phyloP scores from a whole-genome alignment of 1,140 invertebrate genomes.

The Hermatobates lingyangjiaoensis region DNA sequence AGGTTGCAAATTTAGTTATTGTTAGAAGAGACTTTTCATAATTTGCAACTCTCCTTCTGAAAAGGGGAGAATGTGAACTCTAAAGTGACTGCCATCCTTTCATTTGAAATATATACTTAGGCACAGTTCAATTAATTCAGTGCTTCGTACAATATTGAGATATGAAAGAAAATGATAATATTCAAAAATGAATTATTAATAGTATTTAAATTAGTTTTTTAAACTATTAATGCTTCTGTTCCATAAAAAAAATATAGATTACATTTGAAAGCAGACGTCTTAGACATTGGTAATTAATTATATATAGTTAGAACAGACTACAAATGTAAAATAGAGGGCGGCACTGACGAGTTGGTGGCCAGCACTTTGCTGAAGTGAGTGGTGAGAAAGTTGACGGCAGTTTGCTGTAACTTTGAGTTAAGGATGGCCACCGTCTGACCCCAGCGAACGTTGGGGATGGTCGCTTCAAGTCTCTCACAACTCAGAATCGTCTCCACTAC shows the following conservation, averaged over 20 bases:
- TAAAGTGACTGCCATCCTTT: too few species aligned
- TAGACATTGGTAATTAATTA: too few species aligned
- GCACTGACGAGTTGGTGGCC: conserved; percentile 29
- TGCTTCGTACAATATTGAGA: too few species aligned
- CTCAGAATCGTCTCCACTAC: conserved; percentile 43
- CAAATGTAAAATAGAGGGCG: background rate
- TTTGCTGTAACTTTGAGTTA: conserved; percentile 42
- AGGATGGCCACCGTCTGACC: conserved; percentile 44
- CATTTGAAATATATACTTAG: too few species aligned
- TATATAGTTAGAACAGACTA: too few species aligned
- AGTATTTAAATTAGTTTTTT: background rate
- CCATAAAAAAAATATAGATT: too few species aligned
- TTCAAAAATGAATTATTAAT: conserved; percentile 1
- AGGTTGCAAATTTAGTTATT: too few species aligned
- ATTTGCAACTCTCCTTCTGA: too few species aligned
- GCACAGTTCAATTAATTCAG: too few species aligned
- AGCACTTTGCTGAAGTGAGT: conserved; percentile 44
- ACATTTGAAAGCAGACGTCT: too few species aligned
- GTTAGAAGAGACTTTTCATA: too few species aligned
- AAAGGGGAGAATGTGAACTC: too few species aligned
- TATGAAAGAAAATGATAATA: background rate
- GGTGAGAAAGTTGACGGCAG: conserved; percentile 38
- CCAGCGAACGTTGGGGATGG: conserved; percentile 48
- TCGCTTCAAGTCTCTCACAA: conserved; percentile 45
- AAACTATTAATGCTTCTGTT: background rate